Evolutionary conservation across 2,797 vertebrate genomes (phyloP), one percentile per base, ranked within the genome.

Genomic region (Paramormyrops hopkinsi): DNA sequence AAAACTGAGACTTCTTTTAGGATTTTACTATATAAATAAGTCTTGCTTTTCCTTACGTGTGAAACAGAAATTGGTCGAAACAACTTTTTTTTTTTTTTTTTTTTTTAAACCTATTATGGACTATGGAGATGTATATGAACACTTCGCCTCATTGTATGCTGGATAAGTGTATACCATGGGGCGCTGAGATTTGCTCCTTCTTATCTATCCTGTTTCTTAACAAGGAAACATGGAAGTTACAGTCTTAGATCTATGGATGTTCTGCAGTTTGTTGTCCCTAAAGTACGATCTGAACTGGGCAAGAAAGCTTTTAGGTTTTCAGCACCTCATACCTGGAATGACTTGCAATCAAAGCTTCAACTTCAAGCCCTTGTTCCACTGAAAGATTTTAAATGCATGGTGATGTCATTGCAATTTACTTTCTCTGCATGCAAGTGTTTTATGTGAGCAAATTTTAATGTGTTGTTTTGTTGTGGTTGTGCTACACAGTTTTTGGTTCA

Each of bases 61-160:
- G 37, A 89, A 89, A 87, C 44, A n/a, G 33, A 88, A 41, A 83
- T n/a, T 83, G n/a, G 33, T 89, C 0, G 29, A 82, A 41, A 54
- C 17, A 17, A 89, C 51, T 11, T 76, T 59, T 76, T 41, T 50
- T 46, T 48, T 48, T 48, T 48, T 11, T 76, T 59, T 76, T 41
- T 50, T 46, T 48, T 48, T 48, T 48, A n/a, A n/a, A 12, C 22
- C 56, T 37, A 33, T 86, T 53, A 54, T 84, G 41, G 76, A 59
- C n/a, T 87, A 76, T 85, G 62, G 83, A 33, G 19, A 50, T 48
- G 11, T 90, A 86, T 51, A 65, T 90, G 51, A 83, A 90, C 9
- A 53, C 86, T 7, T 88, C 19, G 22, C 86, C 65, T 29, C 54
- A 84, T n/a, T 11, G 62, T 37, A 65, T 48, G 88, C 11, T 51